Conservation (phyloP, 35 echinoderm and acorn worm species). For the Ophioderma brevispina region DNA sequence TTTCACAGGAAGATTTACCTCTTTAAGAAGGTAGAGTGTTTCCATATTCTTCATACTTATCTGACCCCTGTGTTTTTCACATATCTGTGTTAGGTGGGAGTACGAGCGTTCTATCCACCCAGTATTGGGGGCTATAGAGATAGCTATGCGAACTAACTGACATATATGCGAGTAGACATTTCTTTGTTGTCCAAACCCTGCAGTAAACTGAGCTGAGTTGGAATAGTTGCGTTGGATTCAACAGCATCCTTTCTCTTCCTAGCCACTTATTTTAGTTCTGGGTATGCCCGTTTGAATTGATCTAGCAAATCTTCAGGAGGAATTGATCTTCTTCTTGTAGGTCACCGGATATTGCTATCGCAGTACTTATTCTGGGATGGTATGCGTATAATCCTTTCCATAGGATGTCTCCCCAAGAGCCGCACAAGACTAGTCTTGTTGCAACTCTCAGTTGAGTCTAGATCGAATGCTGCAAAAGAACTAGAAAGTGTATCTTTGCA, state of each 20-base stretch:
- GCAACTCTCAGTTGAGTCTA: neutral
- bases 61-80: slow-evolving; percentile 1
- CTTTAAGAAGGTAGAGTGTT: neutral
- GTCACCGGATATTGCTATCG: neutral
- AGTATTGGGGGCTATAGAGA: slow-evolving; percentile 5
- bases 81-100: neutral
- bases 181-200: neutral
- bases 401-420: neutral
- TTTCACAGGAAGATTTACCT: neutral
- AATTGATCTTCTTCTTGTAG: neutral
- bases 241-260: slow-evolving; percentile 9
- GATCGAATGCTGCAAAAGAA: neutral
- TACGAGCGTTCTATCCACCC: neutral
- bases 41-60: neutral
- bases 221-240: neutral
- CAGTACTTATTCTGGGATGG: neutral
- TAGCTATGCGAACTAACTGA: slow-evolving; percentile 1
- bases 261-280: neutral
- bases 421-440: neutral
- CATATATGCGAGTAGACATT: neutral
- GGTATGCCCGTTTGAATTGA: neutral
- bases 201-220: slow-evolving; percentile 3
- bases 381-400: neutral
- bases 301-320: neutral
- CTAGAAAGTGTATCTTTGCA: neutral